Base-by-base conservation (phyloP, 2,797 vertebrate species). In the Gadopsis marmoratus region DNA sequence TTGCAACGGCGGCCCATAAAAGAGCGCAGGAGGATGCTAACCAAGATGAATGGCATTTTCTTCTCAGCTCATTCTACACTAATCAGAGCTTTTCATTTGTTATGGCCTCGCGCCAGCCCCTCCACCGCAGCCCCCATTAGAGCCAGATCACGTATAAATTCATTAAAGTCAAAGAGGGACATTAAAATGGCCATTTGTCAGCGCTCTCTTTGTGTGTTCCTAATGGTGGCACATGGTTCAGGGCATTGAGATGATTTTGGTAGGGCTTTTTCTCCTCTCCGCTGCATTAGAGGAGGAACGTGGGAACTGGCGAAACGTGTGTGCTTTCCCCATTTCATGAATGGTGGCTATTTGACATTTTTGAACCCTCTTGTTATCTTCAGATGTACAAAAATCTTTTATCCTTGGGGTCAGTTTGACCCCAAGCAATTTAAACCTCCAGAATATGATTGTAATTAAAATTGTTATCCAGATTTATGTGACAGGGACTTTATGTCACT, bases 151-250 rank as follows among this genome's bases (percentile, higher is more conserved):
- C 93, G 88, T 95, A 94, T 94, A 95, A 95, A 96, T 96, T 95
- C 93, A 95, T 96, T 95, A 94, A 96, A 95, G 95, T 96, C 95
- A 95, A 93, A 94, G 94, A 89, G 92, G 91, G 88, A 92, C 93
- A 92, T 94, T 94, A 94, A 95, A 95, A 92, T 81, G 87, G 89
- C 84, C 92, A 96, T 95, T 95, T 94, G 91, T 96, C 94, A 96
- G 86, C 77, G 85, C 78, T 78, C 85, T 78, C 94, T 95, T 96
- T 96, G 95, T 96, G 93, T 89, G 81, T 72, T 35, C 78, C 90
- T 95, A 96, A 96, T 96, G 93, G 94, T 90, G 94, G 93, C 93
- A 95, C 94, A 96, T 95, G 95, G 93, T 94, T 93, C 90, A 88
- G 91, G 94, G 91, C 92, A 90, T 90, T 93, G 86, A 91, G 86